phyloP scores from a whole-genome alignment of 2,113 vertebrate genomes.

The Piliocolobus tephrosceles region DNA sequence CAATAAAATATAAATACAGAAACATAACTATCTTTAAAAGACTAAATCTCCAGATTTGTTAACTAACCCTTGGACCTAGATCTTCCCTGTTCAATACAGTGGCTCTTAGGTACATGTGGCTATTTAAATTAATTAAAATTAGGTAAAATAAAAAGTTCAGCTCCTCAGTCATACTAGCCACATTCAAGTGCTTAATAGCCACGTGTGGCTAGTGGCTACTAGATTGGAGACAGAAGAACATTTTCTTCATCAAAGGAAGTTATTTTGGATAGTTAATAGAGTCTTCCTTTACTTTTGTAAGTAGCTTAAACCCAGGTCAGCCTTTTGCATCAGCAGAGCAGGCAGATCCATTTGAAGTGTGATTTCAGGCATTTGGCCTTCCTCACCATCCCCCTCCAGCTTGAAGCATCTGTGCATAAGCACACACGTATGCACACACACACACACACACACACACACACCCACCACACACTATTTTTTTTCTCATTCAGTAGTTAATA shows the following conservation, averaged over 20 bases:
- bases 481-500: background rate
- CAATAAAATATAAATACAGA: constrained; percentile 15
- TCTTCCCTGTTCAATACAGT: background rate
- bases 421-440: too few species aligned
- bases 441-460: background rate
- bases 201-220: background rate
- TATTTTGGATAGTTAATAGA: background rate
- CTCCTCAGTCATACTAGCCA: background rate
- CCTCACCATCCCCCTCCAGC: background rate
- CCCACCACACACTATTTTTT: background rate
- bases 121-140: constrained; percentile 23
- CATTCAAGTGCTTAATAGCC: background rate
- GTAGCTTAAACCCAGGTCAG: background rate
- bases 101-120: background rate
- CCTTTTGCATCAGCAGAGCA: background rate
- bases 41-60: background rate
- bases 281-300: background rate
- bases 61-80: background rate
- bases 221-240: background rate
- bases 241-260: background rate
- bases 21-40: constrained; percentile 25
- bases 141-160: background rate
- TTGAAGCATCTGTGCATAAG: background rate
- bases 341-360: background rate
- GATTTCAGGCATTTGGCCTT: background rate